phyloP scores from a whole-genome alignment of 1,140 invertebrate genomes.

The Reticulitermes speratus region DNA sequence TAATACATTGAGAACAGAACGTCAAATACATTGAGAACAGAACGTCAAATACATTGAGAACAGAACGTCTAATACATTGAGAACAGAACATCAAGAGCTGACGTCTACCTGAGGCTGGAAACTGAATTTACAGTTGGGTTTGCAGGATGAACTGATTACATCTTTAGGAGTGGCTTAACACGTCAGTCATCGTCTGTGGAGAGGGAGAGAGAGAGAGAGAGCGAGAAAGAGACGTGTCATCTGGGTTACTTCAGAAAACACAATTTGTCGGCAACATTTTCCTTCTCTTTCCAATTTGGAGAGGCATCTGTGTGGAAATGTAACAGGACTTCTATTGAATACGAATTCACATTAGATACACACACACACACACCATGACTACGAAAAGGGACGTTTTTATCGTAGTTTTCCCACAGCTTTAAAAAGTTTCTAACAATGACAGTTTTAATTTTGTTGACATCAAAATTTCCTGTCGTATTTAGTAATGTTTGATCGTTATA shows the following conservation, averaged over 20 bases:
- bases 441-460: slow-evolving; percentile 8
- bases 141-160: background rate
- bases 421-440: background rate
- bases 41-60: no score
- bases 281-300: background rate
- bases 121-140: background rate
- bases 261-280: background rate
- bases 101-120: no score
- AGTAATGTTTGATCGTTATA: background rate
- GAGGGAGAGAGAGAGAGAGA: no score
- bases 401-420: background rate
- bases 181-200: background rate
- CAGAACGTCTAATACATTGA: no score
- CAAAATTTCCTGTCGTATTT: background rate
- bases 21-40: no score
- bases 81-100: no score
- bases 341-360: background rate
- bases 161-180: background rate
- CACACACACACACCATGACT: background rate
- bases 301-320: background rate
- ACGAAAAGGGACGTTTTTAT: background rate
- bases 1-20: no score
- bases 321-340: background rate
- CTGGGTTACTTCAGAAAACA: background rate
- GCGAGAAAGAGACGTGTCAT: background rate